phyloP scores from a whole-genome alignment of 2,113 vertebrate genomes.

The Lasiurus borealis region DNA sequence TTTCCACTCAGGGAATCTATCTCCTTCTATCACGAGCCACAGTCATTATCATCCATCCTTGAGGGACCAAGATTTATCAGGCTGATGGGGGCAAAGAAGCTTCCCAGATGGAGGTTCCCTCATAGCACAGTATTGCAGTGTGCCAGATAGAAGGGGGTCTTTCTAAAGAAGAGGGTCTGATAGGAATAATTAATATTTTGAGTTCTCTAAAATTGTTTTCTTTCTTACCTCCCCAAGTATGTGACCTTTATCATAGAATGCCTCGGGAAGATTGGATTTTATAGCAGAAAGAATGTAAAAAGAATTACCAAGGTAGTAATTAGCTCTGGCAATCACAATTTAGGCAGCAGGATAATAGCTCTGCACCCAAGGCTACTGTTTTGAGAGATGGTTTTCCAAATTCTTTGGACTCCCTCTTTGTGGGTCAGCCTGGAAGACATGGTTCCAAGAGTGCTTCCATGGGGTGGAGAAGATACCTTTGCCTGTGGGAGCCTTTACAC shows the following conservation, averaged over 20 bases:
- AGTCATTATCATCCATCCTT: neutral
- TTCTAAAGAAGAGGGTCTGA: neutral
- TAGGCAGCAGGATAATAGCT: neutral
- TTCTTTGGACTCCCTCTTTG: neutral
- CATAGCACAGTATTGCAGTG: neutral
- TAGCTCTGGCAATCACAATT: neutral
- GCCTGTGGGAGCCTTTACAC: rapidly evolving
- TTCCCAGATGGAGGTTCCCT: neutral
- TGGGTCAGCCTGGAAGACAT: neutral
- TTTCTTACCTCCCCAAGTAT: neutral
- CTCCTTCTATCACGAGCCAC: neutral
- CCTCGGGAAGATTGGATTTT: neutral
- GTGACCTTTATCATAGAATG: neutral
- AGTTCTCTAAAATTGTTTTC: neutral
- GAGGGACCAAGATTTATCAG: neutral
- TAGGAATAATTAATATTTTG: neutral
- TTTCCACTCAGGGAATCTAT: neutral
- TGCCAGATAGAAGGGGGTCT: neutral
- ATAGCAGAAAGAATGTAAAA: conserved; percentile 32
- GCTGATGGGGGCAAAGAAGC: neutral
- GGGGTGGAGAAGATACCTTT: neutral
- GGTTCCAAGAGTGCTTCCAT: neutral
- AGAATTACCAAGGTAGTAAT: conserved; percentile 41
- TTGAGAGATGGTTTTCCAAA: neutral
- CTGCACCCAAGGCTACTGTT: neutral